phyloP scores from a whole-genome alignment of 2,888 invertebrate genomes.

The Hymenopus coronatus region DNA sequence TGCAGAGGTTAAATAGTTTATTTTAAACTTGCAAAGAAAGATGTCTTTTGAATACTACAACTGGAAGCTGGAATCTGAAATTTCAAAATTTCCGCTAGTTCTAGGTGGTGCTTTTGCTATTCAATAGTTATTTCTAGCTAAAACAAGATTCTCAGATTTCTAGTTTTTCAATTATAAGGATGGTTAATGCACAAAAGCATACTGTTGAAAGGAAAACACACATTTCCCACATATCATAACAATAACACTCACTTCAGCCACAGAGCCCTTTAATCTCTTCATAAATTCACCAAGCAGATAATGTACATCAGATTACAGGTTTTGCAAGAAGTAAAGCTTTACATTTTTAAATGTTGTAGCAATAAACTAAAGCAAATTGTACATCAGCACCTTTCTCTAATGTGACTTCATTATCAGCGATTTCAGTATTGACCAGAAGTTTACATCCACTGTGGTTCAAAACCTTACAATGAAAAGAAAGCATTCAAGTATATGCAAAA shows the following conservation, averaged over 20 bases:
- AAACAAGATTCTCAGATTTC: too few species aligned
- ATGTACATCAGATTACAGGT: slow-evolving; percentile 13
- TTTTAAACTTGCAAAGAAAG: too few species aligned
- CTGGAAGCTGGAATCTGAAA: too few species aligned
- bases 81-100: too few species aligned
- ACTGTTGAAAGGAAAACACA: neutral
- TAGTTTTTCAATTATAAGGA: too few species aligned
- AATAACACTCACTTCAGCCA: neutral
- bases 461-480: neutral
- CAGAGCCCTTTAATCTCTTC: slow-evolving; percentile 22
- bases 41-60: too few species aligned
- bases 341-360: neutral
- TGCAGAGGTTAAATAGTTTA: too few species aligned
- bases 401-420: neutral
- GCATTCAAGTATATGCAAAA: neutral
- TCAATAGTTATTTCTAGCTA: too few species aligned
- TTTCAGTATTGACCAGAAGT: neutral
- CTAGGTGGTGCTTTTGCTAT: too few species aligned
- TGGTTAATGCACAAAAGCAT: too few species aligned
- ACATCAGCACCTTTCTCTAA: neutral
- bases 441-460: neutral
- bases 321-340: neutral
- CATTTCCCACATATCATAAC: neutral
- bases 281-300: slow-evolving; percentile 24
- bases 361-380: neutral